These are phyloP conservation scores for Caerostris darwini DNA, from an alignment of 1,140 invertebrate genomes.

Conservation along the genomic window DNA sequence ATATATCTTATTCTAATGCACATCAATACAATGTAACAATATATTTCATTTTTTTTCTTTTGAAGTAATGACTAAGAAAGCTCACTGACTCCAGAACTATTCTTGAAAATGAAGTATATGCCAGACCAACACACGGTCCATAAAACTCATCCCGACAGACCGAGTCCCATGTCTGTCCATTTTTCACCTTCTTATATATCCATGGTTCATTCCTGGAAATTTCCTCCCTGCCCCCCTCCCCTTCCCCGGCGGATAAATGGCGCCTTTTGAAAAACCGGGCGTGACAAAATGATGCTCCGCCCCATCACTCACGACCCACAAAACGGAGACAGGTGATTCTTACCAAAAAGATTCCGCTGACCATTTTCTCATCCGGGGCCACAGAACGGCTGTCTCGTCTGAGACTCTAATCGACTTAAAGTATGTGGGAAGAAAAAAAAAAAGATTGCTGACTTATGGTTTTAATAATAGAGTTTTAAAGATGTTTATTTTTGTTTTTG, in stretches of 20 bases:
- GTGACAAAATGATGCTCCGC: constrained; percentile 31
- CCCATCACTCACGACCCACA: neutral
- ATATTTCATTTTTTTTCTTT: too few relatives aligned
- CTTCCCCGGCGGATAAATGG: neutral
- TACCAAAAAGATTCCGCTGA: neutral
- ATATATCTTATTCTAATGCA: too few relatives aligned
- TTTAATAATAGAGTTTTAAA: too few relatives aligned
- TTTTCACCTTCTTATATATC: neutral
- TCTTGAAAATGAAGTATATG: neutral
- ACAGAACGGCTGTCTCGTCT: neutral
- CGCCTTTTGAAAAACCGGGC: neutral
- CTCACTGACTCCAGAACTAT: too few relatives aligned
- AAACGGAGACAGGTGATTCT: neutral
- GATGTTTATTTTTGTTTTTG: too few relatives aligned
- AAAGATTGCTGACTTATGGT: too few relatives aligned
- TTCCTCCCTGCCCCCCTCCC: neutral
- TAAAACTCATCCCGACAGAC: neutral
- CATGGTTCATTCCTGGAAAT: neutral
- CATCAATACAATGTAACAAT: too few relatives aligned
- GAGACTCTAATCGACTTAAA: too few relatives aligned
- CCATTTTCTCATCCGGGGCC: neutral
- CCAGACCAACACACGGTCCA: neutral
- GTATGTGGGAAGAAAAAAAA: too few relatives aligned
- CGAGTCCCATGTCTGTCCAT: neutral
- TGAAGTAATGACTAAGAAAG: too few relatives aligned